Conservation (phyloP, 2,888 invertebrate species). For the Chrysina gloriosa region DNA sequence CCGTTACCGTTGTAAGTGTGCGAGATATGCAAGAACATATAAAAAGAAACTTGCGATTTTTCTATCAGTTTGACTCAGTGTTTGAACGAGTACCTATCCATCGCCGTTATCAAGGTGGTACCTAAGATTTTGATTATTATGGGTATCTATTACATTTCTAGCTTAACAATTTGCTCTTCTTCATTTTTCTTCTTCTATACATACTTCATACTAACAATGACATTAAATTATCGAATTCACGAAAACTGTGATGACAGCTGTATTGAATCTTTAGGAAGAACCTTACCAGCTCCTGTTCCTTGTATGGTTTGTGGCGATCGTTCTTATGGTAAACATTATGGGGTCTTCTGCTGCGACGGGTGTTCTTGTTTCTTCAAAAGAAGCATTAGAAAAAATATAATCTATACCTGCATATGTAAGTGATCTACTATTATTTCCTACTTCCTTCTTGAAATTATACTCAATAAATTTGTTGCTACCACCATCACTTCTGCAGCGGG, state of each 20-base stretch:
- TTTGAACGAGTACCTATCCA: neutral
- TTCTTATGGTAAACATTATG: slow-evolving; percentile 87
- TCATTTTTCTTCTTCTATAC: too few species aligned
- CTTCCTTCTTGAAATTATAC: slow-evolving; percentile 1
- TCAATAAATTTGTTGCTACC: slow-evolving; percentile 2
- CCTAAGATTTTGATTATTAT: neutral
- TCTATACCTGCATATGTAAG: slow-evolving; percentile 83
- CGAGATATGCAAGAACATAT: slow-evolving; percentile 5
- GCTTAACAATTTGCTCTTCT: neutral
- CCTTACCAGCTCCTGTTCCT: slow-evolving; percentile 73
- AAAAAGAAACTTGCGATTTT: slow-evolving; percentile 28
- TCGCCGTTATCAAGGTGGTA: neutral
- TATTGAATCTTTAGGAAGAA: slow-evolving; percentile 59
- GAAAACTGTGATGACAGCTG: neutral
- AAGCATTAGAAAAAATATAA: slow-evolving; percentile 78
- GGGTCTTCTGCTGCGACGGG: slow-evolving; percentile 87
- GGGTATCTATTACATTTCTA: slow-evolving; percentile 7
- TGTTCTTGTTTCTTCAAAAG: slow-evolving; percentile 92
- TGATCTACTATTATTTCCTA: slow-evolving; percentile 40
- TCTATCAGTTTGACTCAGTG: slow-evolving; percentile 8
- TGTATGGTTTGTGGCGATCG: slow-evolving; percentile 87
- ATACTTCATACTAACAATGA: too few species aligned
- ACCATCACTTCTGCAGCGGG: slow-evolving; percentile 68
- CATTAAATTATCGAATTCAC: too few species aligned
- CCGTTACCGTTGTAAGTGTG: slow-evolving; percentile 40